A percentile compares a stretch with the other conserved stretches of the same genome.
Evolutionary conservation across 2,113 vertebrate species (phyloP).

Genomic region (Zingel zingel): DNA sequence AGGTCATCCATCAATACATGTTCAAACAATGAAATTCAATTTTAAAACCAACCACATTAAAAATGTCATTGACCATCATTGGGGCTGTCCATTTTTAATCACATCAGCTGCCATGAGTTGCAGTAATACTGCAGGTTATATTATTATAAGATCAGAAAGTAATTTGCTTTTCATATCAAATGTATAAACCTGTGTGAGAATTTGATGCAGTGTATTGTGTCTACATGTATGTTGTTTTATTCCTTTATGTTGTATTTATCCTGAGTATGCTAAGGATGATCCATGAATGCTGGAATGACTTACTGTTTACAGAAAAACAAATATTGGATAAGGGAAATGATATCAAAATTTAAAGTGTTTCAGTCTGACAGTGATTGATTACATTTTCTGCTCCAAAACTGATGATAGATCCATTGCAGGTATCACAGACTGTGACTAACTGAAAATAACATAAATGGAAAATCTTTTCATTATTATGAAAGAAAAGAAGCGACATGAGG

Average conservation of each 20-base stretch:
- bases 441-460: slow-evolving; percentile 28
- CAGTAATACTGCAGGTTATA: slow-evolving; percentile 10
- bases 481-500: slow-evolving; percentile 8
- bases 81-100: slow-evolving; percentile 17
- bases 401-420: slow-evolving; percentile 49
- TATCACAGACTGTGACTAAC: slow-evolving; percentile 44
- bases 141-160: slow-evolving; percentile 10
- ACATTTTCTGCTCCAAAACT: slow-evolving; percentile 30
- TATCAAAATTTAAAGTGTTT: slow-evolving; percentile 39
- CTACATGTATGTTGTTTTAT: not conserved
- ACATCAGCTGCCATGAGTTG: slow-evolving; percentile 15
- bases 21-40: slow-evolving; percentile 22
- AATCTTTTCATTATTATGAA: slow-evolving; percentile 25
- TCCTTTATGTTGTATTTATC: not conserved
- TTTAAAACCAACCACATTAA: slow-evolving; percentile 15
- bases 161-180: slow-evolving; percentile 22
- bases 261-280: not conserved
- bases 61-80: slow-evolving; percentile 30
- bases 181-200: not conserved
- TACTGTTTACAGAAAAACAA: slow-evolving; percentile 32
- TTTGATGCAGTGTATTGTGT: not conserved
- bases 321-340: slow-evolving; percentile 27
- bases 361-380: slow-evolving; percentile 57
- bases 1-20: slow-evolving; percentile 34
- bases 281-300: slow-evolving; percentile 1